Percentiles rank a stretch among this genome's conserved stretches.
phyloP scores from a whole-genome alignment of 2,113 vertebrate species.

The Hypanus sabinus region DNA sequence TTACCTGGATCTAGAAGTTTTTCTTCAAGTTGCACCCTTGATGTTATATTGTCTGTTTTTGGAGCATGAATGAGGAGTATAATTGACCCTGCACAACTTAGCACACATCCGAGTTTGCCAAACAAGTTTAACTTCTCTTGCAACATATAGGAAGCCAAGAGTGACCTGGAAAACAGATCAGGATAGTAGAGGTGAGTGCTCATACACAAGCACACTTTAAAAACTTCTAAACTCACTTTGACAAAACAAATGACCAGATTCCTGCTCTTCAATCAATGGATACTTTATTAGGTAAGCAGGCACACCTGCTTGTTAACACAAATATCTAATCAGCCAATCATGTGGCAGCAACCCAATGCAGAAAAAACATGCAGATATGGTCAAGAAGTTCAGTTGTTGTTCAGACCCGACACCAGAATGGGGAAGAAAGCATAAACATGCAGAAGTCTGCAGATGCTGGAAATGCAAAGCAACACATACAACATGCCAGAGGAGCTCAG shows the following conservation, averaged over 20 bases:
- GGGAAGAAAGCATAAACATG: too few species aligned
- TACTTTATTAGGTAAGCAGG: too few species aligned
- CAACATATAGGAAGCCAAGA: conserved; percentile 83
- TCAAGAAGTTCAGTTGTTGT: too few species aligned
- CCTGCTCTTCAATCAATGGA: not conserved
- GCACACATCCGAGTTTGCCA: conserved; percentile 83
- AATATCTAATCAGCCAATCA: too few species aligned
- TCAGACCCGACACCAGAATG: too few species aligned
- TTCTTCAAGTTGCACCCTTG: conserved; percentile 76
- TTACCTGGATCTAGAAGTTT: conserved; percentile 85
- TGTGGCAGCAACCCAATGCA: too few species aligned
- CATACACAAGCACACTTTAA: not conserved
- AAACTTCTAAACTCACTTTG: not conserved
- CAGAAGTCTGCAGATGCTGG: too few species aligned
- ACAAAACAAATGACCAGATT: not conserved
- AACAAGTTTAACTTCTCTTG: conserved; percentile 82
- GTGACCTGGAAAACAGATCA: conserved; percentile 62
- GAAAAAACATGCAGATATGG: too few species aligned
- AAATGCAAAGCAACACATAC: too few species aligned
- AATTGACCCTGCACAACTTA: conserved; percentile 85
- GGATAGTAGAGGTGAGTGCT: not conserved
- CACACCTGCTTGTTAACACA: too few species aligned
- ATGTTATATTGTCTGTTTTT: conserved; percentile 71
- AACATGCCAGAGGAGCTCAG: too few species aligned
- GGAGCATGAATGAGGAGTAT: conserved; percentile 90